Evolutionary conservation across 2,113 vertebrate species (phyloP), one percentile per base, ranked within the genome.

Genomic region (Elephas maximus): DNA sequence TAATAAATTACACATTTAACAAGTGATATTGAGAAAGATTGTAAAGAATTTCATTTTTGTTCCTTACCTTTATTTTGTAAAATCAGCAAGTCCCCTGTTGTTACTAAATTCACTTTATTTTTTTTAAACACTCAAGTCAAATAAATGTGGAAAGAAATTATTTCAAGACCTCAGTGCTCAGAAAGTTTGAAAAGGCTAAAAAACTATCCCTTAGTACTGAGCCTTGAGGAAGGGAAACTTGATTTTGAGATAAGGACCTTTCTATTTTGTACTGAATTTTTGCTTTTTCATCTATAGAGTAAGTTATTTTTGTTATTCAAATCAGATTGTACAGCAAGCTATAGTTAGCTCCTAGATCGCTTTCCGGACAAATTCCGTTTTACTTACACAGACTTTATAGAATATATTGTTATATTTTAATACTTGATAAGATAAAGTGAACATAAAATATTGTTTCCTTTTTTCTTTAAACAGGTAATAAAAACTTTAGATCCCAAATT

Each of bases 401-500:
- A 45, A 33, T n/a, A 60, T 93, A 6, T 90, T 90, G 15, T 41
- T 95, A 8, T 63, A 63, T 94, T 91, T 65, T 96, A 63, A 10
- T 82, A 76, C 41, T 83, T 94, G 24, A 44, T 82, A 93, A 88
- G 14, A n/a, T 60, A 93, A 95, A 93, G 2, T 94, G 2, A 84
- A 81, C 18, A 37, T 80, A 84, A 78, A 5, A 60, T 71, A 41
- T 83, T 67, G 15, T 60, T 71, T 91, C 5, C 60, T 96, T n/a
- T 96, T 90, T 63, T 81, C 89, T 97, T 98, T 82, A 67, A 94
- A 60, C 96, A 99, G 99, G 99, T 99, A 60, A 99, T 99, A 97
- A 99, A 99, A 98, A 99, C 99, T 0, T 98, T 99, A 98, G 99
- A 99, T 95, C 99, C 99, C 14, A 99, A 99, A 97, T 97, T 99